Conservation (phyloP, 2,113 vertebrate species). For the Oreochromis aureus region DNA sequence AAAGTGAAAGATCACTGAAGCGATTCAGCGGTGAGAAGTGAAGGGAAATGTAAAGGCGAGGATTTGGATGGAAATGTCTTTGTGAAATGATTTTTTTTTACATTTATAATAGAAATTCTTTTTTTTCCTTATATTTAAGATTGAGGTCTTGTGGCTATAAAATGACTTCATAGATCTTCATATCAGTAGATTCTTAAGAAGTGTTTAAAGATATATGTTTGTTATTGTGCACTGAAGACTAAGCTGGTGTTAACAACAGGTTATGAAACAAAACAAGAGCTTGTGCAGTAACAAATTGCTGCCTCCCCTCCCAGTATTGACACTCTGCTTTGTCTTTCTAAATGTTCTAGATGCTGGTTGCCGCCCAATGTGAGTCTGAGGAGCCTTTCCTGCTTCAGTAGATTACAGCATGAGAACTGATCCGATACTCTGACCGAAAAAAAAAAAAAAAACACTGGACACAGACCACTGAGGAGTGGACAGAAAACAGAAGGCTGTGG, state of each 20-base stretch:
- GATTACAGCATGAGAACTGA: slow-evolving; percentile 47
- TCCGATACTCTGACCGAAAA: slow-evolving; percentile 37
- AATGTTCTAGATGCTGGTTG: slow-evolving; percentile 34
- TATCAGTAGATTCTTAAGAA: neutral
- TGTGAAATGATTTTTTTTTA: neutral
- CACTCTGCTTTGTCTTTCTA: slow-evolving; percentile 24
- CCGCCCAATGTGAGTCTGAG: neutral
- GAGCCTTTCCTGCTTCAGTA: slow-evolving; percentile 11
- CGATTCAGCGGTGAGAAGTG: neutral
- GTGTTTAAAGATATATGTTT: neutral
- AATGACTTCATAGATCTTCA: neutral
- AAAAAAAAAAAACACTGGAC: neutral
- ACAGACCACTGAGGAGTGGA: slow-evolving; percentile 15
- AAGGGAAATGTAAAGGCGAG: neutral
- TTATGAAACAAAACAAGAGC: neutral
- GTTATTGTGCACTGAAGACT: neutral
- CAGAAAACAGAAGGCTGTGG: neutral
- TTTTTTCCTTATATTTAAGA: neutral
- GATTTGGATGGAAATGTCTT: neutral
- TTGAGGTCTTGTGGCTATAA: neutral
- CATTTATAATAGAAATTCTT: neutral
- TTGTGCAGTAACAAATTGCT: slow-evolving; percentile 1
- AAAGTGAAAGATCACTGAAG: neutral
- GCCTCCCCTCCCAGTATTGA: slow-evolving; percentile 20
- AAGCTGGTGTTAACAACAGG: neutral